Base-by-base conservation (phyloP, 1,140 invertebrate species). In the Spodoptera litura region DNA sequence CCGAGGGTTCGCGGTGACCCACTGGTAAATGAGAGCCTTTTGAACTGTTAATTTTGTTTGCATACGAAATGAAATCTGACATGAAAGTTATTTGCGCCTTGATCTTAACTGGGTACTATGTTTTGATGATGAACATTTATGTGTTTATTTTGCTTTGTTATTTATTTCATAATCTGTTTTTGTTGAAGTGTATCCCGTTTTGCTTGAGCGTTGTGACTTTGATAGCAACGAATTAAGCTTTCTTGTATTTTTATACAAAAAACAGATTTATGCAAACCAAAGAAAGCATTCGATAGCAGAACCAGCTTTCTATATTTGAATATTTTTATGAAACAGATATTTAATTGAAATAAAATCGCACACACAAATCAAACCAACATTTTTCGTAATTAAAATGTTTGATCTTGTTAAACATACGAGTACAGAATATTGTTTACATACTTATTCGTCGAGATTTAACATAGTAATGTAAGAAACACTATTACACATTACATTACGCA, bases 1-100 rank as follows among this genome's bases (percentile, higher is more conserved):
- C 76, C 71, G 82, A 90, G 89, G 90, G 89, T 88, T 88, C 71
- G 82, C 68, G 86, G 89, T 86, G 88, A 89, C 86, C 88, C 88
- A 84, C 83, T 86, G 84, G 85, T 89, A 93, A 92, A 93, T 91
- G 88, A 91, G 80, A 89, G 85, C 83, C 85, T 91, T 90, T 91
- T 89, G 87, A 91, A 89, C 88, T 88, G 89, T 91, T 92, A 90
- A 91, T 91, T 90, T 92, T 90, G 88, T 91, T 90, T 90, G 87
- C 89, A 91, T 91, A 89, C 80, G 85, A 87, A 88, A 89, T 89
- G 84, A 85, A 88, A 89, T 88, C 84, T 88, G 82, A 88, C 85
- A 87, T 87, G 81, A 89, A 90, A 88, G 84, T 90, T 89, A 87
- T 85, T 83, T 85, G 82, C 75, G 83, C 74, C 78, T 81, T 83